Base-by-base conservation (phyloP, 2,888 invertebrate species). In the Chrysodeixis includens region DNA sequence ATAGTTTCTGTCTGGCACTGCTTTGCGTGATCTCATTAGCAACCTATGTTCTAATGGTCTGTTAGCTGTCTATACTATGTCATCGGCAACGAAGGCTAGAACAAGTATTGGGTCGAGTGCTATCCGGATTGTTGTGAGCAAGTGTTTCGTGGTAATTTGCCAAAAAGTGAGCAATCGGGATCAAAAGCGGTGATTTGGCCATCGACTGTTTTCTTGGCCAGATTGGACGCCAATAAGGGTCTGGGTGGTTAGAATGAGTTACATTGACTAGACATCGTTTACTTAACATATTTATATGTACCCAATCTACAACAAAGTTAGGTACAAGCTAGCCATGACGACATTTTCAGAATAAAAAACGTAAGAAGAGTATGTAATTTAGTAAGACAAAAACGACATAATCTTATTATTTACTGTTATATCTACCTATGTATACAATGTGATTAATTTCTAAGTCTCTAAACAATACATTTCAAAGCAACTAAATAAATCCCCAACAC, bases 81-180 rank as follows among this genome's bases (percentile, higher is more conserved):
- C 67, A 62, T 59, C 51, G 9, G n/a, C 40, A 0, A 56, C 20
- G 10, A 22, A 49, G 32, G 30, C 61, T 32, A 30, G 54, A 62
- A 61, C 51, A 72, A 59, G 6, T 52, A 60, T 69, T 73, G 64
- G 67, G 67, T 79, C 63, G 65, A 62, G 51, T 35, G 20, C 53
- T 46, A 71, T 71, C 77, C 72, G 77, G 66, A 54, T 57, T 30
- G 56, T 71, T 53, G 71, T 59, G 66, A 40, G 30, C n/a, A 16
- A 56, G 62, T 55, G 60, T 76, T 76, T 54, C 20, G 67, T 74
- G 73, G 72, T 76, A 32, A 71, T 60, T 66, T 74, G 77, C 77
- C 73, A 74, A 76, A 66, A 66, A 10, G 8, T 49, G 20, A 20
- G 51, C 30, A 22, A 71, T 54, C 51, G 56, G 30, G 44, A 61